Evolutionary conservation across 92 coral and sea anemone species (phyloP).

Genomic region (Anthopleura xanthogrammica): DNA sequence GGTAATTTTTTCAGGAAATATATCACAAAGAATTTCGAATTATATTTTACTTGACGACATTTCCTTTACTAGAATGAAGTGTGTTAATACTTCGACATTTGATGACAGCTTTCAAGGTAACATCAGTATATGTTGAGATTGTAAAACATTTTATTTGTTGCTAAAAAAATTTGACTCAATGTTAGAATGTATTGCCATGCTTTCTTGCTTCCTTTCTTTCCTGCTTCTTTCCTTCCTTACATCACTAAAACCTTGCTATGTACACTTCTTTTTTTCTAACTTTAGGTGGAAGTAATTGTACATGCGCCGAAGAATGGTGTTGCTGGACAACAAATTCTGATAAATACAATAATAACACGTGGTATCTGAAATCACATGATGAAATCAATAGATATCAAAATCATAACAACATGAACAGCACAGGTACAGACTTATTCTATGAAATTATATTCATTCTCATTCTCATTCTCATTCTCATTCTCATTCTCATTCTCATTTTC

Average conservation of each 20-base stretch:
- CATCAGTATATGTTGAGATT: no score
- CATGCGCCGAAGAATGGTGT: slow-evolving; percentile 6
- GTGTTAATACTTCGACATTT: neutral
- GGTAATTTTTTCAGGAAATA: neutral
- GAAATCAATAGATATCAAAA: neutral
- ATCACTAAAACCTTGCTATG: no score
- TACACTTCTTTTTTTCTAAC: no score
- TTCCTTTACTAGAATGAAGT: neutral
- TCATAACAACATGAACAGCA: neutral
- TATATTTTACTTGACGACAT: neutral
- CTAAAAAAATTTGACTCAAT: no score
- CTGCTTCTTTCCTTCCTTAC: no score
- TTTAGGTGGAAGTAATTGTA: neutral
- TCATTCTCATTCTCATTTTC: no score
- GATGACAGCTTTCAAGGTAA: slow-evolving; percentile 1
- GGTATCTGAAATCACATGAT: slow-evolving; percentile 2
- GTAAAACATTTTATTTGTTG: no score
- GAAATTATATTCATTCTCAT: no score
- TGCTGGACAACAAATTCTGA: neutral
- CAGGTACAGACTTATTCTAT: neutral
- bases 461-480: no score
- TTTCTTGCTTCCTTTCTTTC: no score
- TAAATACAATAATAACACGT: neutral
- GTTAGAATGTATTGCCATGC: no score
- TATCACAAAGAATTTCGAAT: neutral